These are phyloP conservation scores for Cochlearius cochlearius DNA, from an alignment of 2,113 vertebrate species.

Conservation along the genomic window DNA sequence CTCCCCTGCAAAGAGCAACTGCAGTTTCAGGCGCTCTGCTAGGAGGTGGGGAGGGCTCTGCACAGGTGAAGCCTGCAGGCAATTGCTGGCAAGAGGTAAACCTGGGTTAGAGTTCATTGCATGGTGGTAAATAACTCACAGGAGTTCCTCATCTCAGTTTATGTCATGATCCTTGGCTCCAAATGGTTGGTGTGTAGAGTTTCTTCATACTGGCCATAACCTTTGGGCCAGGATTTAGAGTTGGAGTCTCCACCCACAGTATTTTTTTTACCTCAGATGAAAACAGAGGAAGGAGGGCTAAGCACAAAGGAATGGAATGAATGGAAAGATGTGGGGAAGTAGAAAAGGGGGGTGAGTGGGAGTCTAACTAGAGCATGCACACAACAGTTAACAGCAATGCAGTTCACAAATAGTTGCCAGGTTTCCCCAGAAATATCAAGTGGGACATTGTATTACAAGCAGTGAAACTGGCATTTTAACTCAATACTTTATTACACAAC, in stretches of 20 bases:
- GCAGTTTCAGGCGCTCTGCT: neutral
- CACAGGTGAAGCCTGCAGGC: neutral
- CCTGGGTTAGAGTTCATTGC: neutral
- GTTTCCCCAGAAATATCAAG: neutral
- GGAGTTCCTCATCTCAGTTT: neutral
- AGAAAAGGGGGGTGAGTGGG: neutral
- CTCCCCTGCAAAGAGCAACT: neutral
- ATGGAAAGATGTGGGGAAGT: neutral
- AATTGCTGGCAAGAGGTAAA: neutral
- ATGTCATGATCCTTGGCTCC: neutral
- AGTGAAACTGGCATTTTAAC: neutral
- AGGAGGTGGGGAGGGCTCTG: neutral
- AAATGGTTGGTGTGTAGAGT: neutral
- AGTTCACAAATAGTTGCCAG: neutral
- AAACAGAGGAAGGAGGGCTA: neutral
- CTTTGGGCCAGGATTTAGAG: neutral
- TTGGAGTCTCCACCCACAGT: neutral
- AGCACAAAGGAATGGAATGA: neutral
- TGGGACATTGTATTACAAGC: neutral
- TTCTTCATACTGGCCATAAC: neutral
- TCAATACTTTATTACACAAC: neutral
- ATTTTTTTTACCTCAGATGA: neutral
- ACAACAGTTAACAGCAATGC: neutral
- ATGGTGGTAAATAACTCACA: neutral
- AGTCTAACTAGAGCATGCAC: neutral